phyloP scores from a whole-genome alignment of 2,797 vertebrate species.

The Gephyroberyx darwinii region DNA sequence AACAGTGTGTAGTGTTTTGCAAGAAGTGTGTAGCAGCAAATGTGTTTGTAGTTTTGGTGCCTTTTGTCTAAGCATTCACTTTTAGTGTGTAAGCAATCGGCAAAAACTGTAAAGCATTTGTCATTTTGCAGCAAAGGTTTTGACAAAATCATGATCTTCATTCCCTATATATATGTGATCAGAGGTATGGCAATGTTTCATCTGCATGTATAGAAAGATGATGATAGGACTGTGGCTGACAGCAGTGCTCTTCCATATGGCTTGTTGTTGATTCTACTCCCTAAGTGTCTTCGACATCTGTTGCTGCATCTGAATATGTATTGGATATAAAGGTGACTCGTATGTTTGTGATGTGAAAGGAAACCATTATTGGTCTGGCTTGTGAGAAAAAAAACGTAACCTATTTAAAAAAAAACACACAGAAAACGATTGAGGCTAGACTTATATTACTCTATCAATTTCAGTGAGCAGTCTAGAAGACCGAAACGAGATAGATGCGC shows the following conservation, averaged over 20 bases:
- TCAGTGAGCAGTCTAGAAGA: constrained; percentile 1
- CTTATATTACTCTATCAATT: constrained; percentile 10
- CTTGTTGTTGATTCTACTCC: constrained; percentile 20
- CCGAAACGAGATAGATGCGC: constrained; percentile 15
- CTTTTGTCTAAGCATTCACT: too few relatives aligned
- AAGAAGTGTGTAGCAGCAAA: too few relatives aligned
- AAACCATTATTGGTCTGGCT: not conserved
- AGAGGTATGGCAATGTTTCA: not conserved
- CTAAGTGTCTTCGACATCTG: not conserved
- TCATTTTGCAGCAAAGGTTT: too few relatives aligned
- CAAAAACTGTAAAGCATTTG: constrained; percentile 2
- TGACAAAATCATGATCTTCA: constrained; percentile 5
- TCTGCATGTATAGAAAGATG: too few relatives aligned
- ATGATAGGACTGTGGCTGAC: not conserved
- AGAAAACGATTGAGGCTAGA: not conserved
- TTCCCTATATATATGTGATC: not conserved
- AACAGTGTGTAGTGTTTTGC: too few relatives aligned
- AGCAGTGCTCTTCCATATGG: constrained; percentile 7
- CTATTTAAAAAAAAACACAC: not conserved
- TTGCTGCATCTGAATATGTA: not conserved
- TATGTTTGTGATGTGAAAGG: not conserved
- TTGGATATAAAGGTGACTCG: constrained; percentile 5
- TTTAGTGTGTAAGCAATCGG: too few relatives aligned
- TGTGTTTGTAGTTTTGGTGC: too few relatives aligned
- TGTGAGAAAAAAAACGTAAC: too few relatives aligned